Conservation (phyloP, 2,888 invertebrate species). For the Euphydryas editha region DNA sequence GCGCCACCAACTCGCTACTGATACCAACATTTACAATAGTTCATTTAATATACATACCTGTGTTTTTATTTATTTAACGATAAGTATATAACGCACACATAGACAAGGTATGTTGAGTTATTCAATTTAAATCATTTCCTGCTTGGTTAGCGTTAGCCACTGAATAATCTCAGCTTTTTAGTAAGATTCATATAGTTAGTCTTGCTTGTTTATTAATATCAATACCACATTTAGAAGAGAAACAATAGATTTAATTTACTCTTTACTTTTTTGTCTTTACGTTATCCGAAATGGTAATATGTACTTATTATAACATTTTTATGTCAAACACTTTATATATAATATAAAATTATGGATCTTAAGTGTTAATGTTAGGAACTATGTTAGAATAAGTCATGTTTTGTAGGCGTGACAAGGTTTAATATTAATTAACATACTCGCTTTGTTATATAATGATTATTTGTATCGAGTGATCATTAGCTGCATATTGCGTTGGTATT, state of each 20-base stretch:
- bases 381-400: not conserved
- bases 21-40: slow-evolving; percentile 33
- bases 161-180: slow-evolving; percentile 10
- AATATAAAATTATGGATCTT: too few relatives aligned
- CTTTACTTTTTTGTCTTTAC: not conserved
- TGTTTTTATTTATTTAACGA: slow-evolving; percentile 23
- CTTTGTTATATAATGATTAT: slow-evolving; percentile 8
- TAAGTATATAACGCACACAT: slow-evolving; percentile 20
- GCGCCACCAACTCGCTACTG: slow-evolving; percentile 46
- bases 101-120: slow-evolving; percentile 8
- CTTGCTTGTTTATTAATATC: not conserved
- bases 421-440: slow-evolving; percentile 10
- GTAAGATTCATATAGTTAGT: slow-evolving; percentile 10
- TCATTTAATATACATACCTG: slow-evolving; percentile 25
- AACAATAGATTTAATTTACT: slow-evolving; percentile 3
- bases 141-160: slow-evolving; percentile 17
- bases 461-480: not conserved
- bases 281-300: not conserved
- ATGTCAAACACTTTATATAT: too few relatives aligned
- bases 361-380: not conserved
- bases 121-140: slow-evolving; percentile 36
- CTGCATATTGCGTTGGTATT: not conserved
- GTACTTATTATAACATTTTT: too few relatives aligned
- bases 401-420: slow-evolving; percentile 11
- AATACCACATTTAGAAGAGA: slow-evolving; percentile 9